Evolutionary conservation across 2,113 vertebrate genomes (phyloP), one percentile per base, ranked within the genome.

Genomic region (Corynorhinus townsendii): DNA sequence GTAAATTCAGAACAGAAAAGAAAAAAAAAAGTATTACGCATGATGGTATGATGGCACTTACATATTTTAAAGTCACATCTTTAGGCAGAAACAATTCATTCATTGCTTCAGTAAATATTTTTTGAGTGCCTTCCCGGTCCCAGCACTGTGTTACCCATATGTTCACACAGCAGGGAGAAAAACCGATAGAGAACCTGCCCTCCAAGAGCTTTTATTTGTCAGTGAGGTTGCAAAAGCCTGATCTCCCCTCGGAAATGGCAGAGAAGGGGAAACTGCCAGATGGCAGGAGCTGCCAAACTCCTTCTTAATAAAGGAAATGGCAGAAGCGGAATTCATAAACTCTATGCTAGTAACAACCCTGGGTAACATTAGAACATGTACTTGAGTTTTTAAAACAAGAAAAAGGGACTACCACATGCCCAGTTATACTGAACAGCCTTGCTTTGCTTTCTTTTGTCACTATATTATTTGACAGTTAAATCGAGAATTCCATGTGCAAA

Each of bases 31-130:
- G n/a, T 76, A 89, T 59, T 84, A 90, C 17, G 4, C 68, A 47
- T 75, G 40, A 81, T 85, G 38, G 28, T 87, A 92, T 91, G 45
- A 73, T 30, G 33, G 43, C 83, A 77, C 15, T 93, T 89, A 82
- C 77, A 75, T 79, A 93, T 96, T 95, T 93, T 84, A 95, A 90
- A 89, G 43, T 59, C 40, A 62, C 33, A 35, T 89, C 72, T 88
- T 84, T 72, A 62, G 71, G 72, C 81, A 90, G 77, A 96, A 83
- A 76, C 19, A 52, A 43, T 86, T 89, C 35, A 89, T n/a, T 82
- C 33, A 76, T 24, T 92, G 69, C 93, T 56, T 94, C 76, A 66
- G 73, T 59, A 97, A 81, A 90, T 43, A 88, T 56, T 73, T 86
- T 52, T 49, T 90, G 77, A 92, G 86, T 52, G 24, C 49, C 28